Evolutionary conservation across 2,797 vertebrate species (phyloP).

Genomic region (Enteromius fasciolatus): DNA sequence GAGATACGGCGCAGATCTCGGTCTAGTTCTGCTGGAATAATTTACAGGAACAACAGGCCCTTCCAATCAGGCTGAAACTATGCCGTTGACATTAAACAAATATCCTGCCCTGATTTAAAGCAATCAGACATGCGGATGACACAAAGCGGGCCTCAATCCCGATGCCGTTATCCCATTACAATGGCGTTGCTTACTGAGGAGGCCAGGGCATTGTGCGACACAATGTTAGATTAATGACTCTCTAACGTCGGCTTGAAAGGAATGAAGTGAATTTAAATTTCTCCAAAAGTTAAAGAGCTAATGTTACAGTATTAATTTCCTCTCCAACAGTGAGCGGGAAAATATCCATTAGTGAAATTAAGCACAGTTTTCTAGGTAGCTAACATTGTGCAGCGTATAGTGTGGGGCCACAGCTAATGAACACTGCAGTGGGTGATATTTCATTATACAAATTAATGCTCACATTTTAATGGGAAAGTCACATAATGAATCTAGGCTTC

Average conservation of each 20-base stretch:
- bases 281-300: slow-evolving; percentile 99
- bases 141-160: slow-evolving; percentile 65
- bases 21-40: slow-evolving; percentile 39
- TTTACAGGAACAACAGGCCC: slow-evolving; percentile 51
- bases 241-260: slow-evolving; percentile 94
- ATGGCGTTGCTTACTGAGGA: slow-evolving; percentile 80
- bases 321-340: slow-evolving; percentile 99
- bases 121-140: slow-evolving; percentile 71
- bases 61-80: slow-evolving; percentile 75
- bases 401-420: slow-evolving; percentile 99
- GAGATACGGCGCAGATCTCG: slow-evolving; percentile 1
- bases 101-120: slow-evolving; percentile 68
- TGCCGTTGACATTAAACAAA: slow-evolving; percentile 72
- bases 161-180: slow-evolving; percentile 77
- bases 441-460: slow-evolving; percentile 99
- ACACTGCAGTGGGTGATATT: slow-evolving; percentile 99
- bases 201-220: slow-evolving; percentile 74
- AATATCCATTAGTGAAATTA: slow-evolving; percentile 99
- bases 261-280: slow-evolving; percentile 99
- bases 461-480: slow-evolving; percentile 99
- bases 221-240: slow-evolving; percentile 89
- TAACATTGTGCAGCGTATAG: slow-evolving; percentile 98
- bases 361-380: slow-evolving; percentile 99
- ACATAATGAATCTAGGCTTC: slow-evolving; percentile 99
- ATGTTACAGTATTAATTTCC: slow-evolving; percentile 99